A percentile compares a stretch with the other conserved stretches of the same genome.
These are phyloP conservation scores for Gila robusta DNA, from an alignment of 2,797 vertebrate genomes.

Conservation along the genomic window DNA sequence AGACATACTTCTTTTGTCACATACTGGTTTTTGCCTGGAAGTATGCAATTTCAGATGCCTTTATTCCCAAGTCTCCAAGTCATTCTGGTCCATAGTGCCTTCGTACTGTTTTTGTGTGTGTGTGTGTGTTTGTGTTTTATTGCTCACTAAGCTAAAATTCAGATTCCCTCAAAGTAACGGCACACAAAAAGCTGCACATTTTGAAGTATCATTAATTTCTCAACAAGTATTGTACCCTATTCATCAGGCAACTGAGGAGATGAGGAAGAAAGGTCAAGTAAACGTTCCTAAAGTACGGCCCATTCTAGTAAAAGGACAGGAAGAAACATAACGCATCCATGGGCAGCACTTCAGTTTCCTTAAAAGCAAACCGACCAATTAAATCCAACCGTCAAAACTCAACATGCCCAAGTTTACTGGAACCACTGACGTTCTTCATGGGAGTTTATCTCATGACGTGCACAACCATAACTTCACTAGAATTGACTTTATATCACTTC, in stretches of 20 bases:
- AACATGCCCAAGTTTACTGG: not conserved
- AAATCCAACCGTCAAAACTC: not conserved
- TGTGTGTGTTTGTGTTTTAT: not conserved
- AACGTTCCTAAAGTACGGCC: not conserved
- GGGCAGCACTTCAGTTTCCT: slow-evolving; percentile 16
- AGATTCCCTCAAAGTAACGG: not conserved
- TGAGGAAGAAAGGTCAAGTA: not conserved
- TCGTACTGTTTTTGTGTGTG: no score
- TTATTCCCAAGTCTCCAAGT: not conserved
- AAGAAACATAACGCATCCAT: not conserved
- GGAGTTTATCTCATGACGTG: not conserved
- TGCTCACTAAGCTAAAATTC: not conserved
- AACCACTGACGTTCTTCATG: not conserved
- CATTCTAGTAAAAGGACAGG: slow-evolving; percentile 8
- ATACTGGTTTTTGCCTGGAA: not conserved
- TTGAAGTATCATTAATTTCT: not conserved
- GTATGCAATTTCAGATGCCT: not conserved
- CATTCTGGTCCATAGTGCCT: not conserved
- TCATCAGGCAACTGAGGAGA: not conserved
- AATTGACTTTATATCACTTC: slow-evolving; percentile 74
- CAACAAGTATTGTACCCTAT: not conserved
- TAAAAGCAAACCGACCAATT: slow-evolving; percentile 18
- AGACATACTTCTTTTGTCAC: not conserved
- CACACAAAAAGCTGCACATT: not conserved
- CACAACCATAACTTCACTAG: slow-evolving; percentile 11